Evolutionary conservation across 2,113 vertebrate genomes (phyloP), one percentile per base, ranked within the genome.

Genomic region (Tringa solitaria): DNA sequence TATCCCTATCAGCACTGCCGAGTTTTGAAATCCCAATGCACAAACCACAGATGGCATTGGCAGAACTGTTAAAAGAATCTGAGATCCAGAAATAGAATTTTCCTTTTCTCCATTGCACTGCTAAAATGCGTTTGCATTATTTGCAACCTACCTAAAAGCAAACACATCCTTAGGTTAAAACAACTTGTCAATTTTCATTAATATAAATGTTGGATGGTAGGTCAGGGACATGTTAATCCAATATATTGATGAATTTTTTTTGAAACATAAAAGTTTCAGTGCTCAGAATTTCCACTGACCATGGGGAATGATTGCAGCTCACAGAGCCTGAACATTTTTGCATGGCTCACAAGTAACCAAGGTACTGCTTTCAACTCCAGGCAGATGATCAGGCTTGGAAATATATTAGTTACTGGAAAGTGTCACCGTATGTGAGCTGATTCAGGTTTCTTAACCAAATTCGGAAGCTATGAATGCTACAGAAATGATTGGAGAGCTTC

Each of bases 31-130:
- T 97, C 89, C 93, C 91, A 32, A 20, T 17, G 14, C 59, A 64
- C 60, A 88, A 95, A 81, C 64, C 88, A 94, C 96, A 98, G 96
- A 97, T 97, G 96, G 93, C 91, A 46, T 21, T 76, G 75, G 54
- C 56, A 96, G 56, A 91, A 61, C 13, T 28, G 24, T 57, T 91
- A n/a, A 13, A 37, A 84, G 46, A 46, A 56, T 75, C 11, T 74
- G 33, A 84, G 35, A 78, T 87, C 57, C 72, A 87, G 61, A 97
- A 95, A 76, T 28, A 96, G 81, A 83, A 48, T 51, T 83, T 20
- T 11, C 17, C n/a, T 87, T 90, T 90, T 82, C 61, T 91, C 69
- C 79, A 39, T 23, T 60, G 23, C 19, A 60, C 20, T 77, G 39
- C 68, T 95, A 91, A 93, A 89, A 79, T 12, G 9, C 17, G 21